Percentiles rank a stretch among this genome's conserved stretches.
phyloP scores from a whole-genome alignment of 2,113 vertebrate genomes.

The Ahaetulla prasina region DNA sequence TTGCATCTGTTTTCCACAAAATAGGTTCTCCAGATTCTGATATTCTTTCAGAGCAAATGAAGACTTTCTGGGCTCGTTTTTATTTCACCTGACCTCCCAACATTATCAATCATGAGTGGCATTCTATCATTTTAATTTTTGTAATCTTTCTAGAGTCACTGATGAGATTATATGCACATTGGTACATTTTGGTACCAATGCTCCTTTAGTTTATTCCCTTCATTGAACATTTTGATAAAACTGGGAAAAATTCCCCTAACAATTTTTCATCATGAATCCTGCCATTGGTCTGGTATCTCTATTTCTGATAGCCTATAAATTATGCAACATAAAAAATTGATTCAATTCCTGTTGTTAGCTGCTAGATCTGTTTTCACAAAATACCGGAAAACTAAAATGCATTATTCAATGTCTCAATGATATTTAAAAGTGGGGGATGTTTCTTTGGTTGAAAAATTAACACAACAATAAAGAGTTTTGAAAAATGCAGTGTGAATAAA shows the following conservation, averaged over 20 bases:
- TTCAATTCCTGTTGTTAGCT: background rate
- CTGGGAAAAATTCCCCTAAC: background rate
- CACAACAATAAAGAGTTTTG: background rate
- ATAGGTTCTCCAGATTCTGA: background rate
- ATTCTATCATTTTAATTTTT: background rate
- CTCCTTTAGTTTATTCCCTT: background rate
- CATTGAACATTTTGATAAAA: background rate
- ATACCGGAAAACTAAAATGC: background rate
- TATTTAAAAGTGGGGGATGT: background rate
- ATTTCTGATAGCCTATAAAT: background rate
- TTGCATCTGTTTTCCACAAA: background rate
- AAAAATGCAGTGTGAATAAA: background rate
- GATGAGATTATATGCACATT: background rate
- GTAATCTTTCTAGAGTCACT: background rate
- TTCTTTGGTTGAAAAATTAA: background rate
- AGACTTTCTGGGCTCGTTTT: background rate
- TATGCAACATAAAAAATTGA: background rate
- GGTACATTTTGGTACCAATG: background rate
- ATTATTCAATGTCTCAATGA: background rate
- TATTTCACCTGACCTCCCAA: background rate
- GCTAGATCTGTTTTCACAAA: background rate
- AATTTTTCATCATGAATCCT: background rate
- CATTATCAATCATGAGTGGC: background rate
- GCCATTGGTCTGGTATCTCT: background rate
- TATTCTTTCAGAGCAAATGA: background rate